Evolutionary conservation across 2,797 vertebrate genomes (phyloP).

Genomic region (Cirrhinus molitorella): DNA sequence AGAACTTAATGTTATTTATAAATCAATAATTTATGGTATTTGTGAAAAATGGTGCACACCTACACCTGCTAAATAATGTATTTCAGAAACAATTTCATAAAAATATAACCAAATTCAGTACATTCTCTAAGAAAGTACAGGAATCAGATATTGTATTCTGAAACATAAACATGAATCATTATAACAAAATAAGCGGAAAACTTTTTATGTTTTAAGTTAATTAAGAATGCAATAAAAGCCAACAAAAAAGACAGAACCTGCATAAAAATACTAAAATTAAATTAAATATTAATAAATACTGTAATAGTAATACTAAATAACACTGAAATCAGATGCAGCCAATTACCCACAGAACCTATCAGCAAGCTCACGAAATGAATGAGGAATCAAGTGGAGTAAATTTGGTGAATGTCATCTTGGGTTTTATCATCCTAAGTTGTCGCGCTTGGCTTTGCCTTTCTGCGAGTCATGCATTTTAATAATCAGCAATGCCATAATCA

Average conservation of each 20-base stretch:
- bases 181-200: not conserved
- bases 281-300: not conserved
- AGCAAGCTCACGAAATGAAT: not conserved
- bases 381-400: constrained; percentile 8
- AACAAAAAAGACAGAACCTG: not conserved
- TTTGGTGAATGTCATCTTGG: not conserved
- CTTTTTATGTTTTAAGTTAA: not conserved
- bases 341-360: constrained; percentile 7
- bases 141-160: too few relatives aligned
- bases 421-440: constrained; percentile 36
- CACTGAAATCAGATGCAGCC: not conserved
- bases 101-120: too few relatives aligned
- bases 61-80: too few relatives aligned
- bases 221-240: not conserved
- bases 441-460: constrained; percentile 35
- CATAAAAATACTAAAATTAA: not conserved
- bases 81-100: too few relatives aligned
- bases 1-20: not conserved
- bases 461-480: constrained; percentile 44
- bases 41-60: too few relatives aligned
- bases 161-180: too few relatives aligned
- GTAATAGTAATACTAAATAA: not conserved
- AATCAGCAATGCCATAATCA: constrained; percentile 49
- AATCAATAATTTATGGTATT: not conserved
- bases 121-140: too few relatives aligned